Evolutionary conservation across 2,797 vertebrate genomes (phyloP).

Genomic region (Crax fasciolata): DNA sequence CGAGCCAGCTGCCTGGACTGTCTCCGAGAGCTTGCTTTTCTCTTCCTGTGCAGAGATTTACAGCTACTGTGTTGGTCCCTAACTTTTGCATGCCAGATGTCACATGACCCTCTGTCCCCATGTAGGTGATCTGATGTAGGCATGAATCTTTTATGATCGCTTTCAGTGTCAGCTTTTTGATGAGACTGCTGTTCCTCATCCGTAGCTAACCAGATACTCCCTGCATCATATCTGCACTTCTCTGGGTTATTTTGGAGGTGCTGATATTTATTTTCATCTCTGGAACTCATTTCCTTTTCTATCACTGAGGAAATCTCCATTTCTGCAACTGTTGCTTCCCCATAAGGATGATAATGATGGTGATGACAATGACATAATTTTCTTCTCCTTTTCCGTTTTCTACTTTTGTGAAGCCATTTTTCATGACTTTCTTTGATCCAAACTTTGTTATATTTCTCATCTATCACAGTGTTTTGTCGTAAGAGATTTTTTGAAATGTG

Average conservation of each 20-base stretch:
- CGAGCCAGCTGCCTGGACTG: slow-evolving; percentile 38
- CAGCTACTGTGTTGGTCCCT: not conserved
- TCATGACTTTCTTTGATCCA: slow-evolving; percentile 75
- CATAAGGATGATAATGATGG: slow-evolving; percentile 52
- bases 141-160: not conserved
- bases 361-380: slow-evolving; percentile 72
- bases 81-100: not conserved
- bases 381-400: slow-evolving; percentile 82
- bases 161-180: slow-evolving; percentile 32
- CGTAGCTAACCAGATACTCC: not conserved
- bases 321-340: slow-evolving; percentile 46
- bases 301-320: slow-evolving; percentile 15
- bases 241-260: slow-evolving; percentile 43
- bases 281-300: slow-evolving; percentile 29
- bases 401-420: slow-evolving; percentile 80
- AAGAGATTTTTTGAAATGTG: slow-evolving; percentile 72
- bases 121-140: not conserved
- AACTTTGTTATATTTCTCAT: slow-evolving; percentile 77
- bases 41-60: slow-evolving; percentile 40
- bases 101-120: slow-evolving; percentile 51
- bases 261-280: slow-evolving; percentile 29
- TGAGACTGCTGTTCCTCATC: slow-evolving; percentile 12
- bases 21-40: slow-evolving; percentile 33
- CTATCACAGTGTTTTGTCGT: slow-evolving; percentile 62
- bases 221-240: slow-evolving; percentile 14